A percentile compares a stretch with the other conserved stretches of the same genome.
Conservation (phyloP, 2,888 invertebrate genomes). For the Eugnorisma glareosa region DNA sequence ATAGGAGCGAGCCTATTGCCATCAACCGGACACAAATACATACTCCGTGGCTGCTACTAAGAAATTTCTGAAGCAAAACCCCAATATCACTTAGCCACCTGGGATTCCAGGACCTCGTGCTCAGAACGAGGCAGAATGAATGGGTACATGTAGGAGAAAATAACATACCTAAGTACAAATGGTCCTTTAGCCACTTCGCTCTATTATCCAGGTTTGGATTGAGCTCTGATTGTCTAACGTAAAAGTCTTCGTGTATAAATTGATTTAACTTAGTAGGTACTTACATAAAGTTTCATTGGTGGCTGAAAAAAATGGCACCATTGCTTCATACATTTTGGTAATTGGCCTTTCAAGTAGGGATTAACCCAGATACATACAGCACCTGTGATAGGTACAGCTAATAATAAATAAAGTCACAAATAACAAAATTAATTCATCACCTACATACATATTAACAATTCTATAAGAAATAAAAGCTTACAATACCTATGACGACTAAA, state of each 20-base stretch:
- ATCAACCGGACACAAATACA: background rate
- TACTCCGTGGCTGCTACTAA: background rate
- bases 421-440: slow-evolving; percentile 3
- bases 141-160: background rate
- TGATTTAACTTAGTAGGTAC: background rate
- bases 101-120: background rate
- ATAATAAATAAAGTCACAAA: background rate
- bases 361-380: background rate
- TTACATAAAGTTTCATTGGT: background rate
- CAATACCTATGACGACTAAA: background rate
- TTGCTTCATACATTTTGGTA: background rate
- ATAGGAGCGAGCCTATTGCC: background rate
- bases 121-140: background rate
- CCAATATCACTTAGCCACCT: background rate
- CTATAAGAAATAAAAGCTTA: background rate
- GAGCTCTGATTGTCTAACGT: background rate
- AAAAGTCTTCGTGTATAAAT: background rate
- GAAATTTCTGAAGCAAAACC: background rate
- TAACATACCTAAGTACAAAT: background rate
- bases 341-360: background rate
- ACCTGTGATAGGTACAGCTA: background rate
- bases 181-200: background rate
- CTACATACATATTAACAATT: background rate
- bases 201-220: background rate
- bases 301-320: background rate